Evolutionary conservation across 2,113 vertebrate species (phyloP), one percentile per base, ranked within the genome.

Genomic region (Erinaceus europaeus): DNA sequence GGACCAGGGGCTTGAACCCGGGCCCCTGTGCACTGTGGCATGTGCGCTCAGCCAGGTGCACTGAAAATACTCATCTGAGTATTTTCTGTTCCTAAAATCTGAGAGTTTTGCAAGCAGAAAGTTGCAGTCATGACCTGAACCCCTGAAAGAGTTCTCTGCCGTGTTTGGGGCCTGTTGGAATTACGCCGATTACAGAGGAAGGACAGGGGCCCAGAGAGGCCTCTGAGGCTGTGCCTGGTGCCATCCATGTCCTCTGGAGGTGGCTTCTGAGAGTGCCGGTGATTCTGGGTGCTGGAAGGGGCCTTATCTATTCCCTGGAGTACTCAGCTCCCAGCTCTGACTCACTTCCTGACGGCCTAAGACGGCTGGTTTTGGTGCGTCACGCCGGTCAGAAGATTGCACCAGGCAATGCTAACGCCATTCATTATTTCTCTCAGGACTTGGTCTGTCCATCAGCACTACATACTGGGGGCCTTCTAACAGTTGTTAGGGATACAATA

Each of bases 81-180:
- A n/a, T n/a, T n/a, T n/a, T n/a, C n/a, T 55, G 80, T 64, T 86
- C 64, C 44, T 82, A 83, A 71, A 85, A 78, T 74, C n/a, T 2
- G 25, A 5, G 5, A 76, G 9, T 4, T 32, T 57, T 36, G 52
- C 57, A n/a, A 12, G 57, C 42, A 78, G 71, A 87, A 72, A 72
- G 40, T 72, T 79, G 55, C 48, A 72, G 29, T 46, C 72, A 38
- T 72, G 89, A 59, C 53, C 64, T 67, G 48, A 29, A 44, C 57
- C 27, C 4, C 73, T 17, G 38, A 46, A 52, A 59, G 74, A 46
- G 46, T 36, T 32, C 8, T 65, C 34, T 53, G 48, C 42, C 62
- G 42, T 53, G 9, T 29, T 11, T 44, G 7, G 42, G 50, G 29
- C 29, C 0, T 34, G 29, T 25, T 61, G 36, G 32, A n/a, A 40